Percentiles rank a stretch among this genome's conserved stretches.
phyloP scores from a whole-genome alignment of 1,140 invertebrate species.

The Pissodes strobi region DNA sequence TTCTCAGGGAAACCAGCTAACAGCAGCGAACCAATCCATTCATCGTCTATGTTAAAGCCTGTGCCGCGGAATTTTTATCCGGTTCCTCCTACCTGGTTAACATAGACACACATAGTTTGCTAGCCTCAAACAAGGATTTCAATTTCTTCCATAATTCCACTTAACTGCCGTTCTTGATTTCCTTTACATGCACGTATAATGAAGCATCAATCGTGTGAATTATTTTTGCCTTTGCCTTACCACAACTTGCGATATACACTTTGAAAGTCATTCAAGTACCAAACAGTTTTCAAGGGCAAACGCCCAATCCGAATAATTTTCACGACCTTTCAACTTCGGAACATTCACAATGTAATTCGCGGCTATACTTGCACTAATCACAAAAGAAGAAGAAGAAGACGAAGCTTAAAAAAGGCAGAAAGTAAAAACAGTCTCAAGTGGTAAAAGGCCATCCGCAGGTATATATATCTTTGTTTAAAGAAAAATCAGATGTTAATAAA shows the following conservation, averaged over 20 bases:
- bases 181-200: constrained; percentile 33
- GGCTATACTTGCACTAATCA: too few relatives aligned
- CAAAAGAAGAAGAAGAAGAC: too few relatives aligned
- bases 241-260: constrained; percentile 26
- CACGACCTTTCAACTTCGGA: too few relatives aligned
- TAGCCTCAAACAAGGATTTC: constrained; percentile 25
- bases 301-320: too few relatives aligned
- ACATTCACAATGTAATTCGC: too few relatives aligned
- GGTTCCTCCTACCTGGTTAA: constrained; percentile 38
- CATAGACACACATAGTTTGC: constrained; percentile 35
- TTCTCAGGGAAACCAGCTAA: constrained; percentile 49
- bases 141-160: constrained; percentile 34
- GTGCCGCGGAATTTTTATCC: constrained; percentile 37
- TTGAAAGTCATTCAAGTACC: constrained; percentile 37
- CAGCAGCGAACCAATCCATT: constrained; percentile 23
- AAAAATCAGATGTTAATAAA: too few relatives aligned
- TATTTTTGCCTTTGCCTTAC: constrained; percentile 40
- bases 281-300: constrained; percentile 41
- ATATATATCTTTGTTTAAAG: too few relatives aligned
- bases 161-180: constrained; percentile 13
- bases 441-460: too few relatives aligned
- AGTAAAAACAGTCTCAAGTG: too few relatives aligned
- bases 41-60: constrained; percentile 35
- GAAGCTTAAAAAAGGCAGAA: too few relatives aligned
- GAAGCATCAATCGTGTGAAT: constrained; percentile 34